phyloP scores from a whole-genome alignment of 2,888 invertebrate genomes.

The Sinohyriopsis cumingii region DNA sequence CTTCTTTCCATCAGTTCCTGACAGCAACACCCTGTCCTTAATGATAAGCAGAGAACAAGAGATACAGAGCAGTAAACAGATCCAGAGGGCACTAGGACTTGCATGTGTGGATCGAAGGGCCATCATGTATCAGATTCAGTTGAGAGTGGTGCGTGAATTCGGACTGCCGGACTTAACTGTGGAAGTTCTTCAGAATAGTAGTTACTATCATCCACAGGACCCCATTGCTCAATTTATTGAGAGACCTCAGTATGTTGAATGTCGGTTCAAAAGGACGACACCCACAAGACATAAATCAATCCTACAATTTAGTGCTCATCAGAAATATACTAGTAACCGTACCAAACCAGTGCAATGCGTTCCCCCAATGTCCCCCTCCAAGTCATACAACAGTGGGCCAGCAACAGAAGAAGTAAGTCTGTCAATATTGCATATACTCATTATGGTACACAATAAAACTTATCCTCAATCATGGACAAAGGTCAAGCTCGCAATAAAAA shows the following conservation, averaged over 20 bases:
- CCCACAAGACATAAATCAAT: conserved; percentile 7
- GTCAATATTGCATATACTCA: no score
- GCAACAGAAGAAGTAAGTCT: conserved; percentile 14
- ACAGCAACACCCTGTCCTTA: conserved; percentile 82
- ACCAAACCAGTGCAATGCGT: conserved; percentile 41
- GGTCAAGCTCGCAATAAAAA: no score
- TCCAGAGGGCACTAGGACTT: conserved; percentile 85
- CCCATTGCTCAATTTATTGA: conserved; percentile 29
- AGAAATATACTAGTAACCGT: conserved; percentile 4
- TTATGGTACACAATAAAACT: no score
- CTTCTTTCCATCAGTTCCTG: conserved; percentile 77
- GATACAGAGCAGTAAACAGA: conserved; percentile 84
- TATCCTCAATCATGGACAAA: no score
- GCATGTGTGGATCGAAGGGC: conserved; percentile 81
- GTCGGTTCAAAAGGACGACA: conserved; percentile 2
- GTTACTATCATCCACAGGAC: conserved; percentile 55
- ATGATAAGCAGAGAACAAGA: conserved; percentile 91
- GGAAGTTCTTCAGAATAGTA: conserved; percentile 78
- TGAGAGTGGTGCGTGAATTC: conserved; percentile 94
- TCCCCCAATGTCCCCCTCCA: conserved; percentile 35
- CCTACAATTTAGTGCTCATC: conserved; percentile 4
- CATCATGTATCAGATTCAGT: conserved; percentile 84
- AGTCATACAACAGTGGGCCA: conserved; percentile 15
- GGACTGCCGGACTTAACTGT: conserved; percentile 92
- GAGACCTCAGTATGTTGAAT: conserved; percentile 9